These are phyloP conservation scores for Rhagonycha fulva DNA, from an alignment of 2,888 invertebrate species.

Conservation along the genomic window DNA sequence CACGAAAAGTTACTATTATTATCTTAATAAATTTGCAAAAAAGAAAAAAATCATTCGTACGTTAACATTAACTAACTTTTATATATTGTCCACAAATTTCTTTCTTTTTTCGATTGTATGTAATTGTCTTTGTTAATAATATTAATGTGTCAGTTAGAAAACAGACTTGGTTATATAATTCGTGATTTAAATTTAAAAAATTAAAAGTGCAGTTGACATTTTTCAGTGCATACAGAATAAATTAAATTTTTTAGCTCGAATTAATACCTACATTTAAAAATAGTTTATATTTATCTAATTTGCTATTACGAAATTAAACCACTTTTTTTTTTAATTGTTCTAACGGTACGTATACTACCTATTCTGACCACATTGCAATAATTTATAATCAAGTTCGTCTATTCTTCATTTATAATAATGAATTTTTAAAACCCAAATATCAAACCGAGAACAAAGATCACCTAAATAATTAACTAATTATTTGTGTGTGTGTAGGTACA, in stretches of 20 bases:
- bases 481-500: not conserved
- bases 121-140: not conserved
- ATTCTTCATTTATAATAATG: too few relatives aligned
- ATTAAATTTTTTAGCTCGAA: not conserved
- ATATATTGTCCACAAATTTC: not conserved
- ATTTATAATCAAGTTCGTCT: not conserved
- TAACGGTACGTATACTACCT: too few relatives aligned
- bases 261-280: too few relatives aligned
- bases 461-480: not conserved
- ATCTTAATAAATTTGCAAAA: not conserved
- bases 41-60: not conserved
- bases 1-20: not conserved
- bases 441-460: not conserved
- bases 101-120: not conserved
- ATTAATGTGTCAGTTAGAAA: not conserved
- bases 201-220: not conserved
- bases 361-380: too few relatives aligned
- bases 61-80: not conserved
- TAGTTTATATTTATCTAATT: not conserved
- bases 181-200: not conserved
- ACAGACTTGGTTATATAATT: not conserved
- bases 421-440: not conserved
- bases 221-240: not conserved
- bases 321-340: not conserved
- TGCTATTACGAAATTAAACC: not conserved